A percentile compares a stretch with the other conserved stretches of the same genome.
Evolutionary conservation across 2,113 vertebrate genomes (phyloP).

Genomic region (Brachyhypopomus gauderio): DNA sequence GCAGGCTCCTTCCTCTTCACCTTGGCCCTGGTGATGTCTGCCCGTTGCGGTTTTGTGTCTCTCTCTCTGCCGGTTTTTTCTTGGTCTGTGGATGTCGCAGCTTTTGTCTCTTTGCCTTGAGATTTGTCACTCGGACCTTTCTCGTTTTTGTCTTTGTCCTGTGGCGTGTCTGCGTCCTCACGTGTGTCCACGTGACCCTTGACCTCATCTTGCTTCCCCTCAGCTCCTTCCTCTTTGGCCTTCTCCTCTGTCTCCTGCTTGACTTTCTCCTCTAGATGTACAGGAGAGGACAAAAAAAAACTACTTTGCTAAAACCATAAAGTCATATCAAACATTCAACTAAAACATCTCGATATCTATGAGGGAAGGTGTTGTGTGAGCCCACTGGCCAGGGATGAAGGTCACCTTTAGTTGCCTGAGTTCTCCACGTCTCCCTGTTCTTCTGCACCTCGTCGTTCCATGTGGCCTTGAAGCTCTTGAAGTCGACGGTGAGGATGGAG

Average conservation of each 20-base stretch:
- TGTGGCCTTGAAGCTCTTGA: slow-evolving; percentile 83
- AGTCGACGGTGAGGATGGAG: slow-evolving; percentile 82
- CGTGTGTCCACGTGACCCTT: slow-evolving; percentile 35
- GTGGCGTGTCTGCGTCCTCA: slow-evolving; percentile 53
- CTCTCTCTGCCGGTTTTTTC: slow-evolving; percentile 57
- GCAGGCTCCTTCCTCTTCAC: slow-evolving; percentile 39
- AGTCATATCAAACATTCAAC: neutral
- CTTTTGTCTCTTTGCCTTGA: slow-evolving; percentile 40
- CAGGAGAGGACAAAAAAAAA: neutral
- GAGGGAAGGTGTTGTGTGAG: neutral
- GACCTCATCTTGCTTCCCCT: slow-evolving; percentile 60
- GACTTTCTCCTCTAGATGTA: slow-evolving; percentile 74
- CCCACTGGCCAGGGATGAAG: neutral
- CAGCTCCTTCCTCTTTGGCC: slow-evolving; percentile 61
- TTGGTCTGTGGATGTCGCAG: slow-evolving; percentile 52
- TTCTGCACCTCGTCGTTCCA: slow-evolving; percentile 88
- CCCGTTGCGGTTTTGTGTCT: slow-evolving; percentile 49
- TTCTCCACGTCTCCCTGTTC: slow-evolving; percentile 90
- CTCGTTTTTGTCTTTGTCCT: slow-evolving; percentile 53
- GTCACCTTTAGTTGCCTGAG: slow-evolving; percentile 86
- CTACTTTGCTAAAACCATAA: neutral
- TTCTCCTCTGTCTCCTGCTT: slow-evolving; percentile 66
- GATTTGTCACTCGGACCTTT: slow-evolving; percentile 3
- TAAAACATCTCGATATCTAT: neutral
- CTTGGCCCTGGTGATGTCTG: slow-evolving; percentile 53